A percentile compares a stretch with the other conserved stretches of the same genome.
Conservation (phyloP, 2,888 invertebrate species). For the Trachelus troglodyta region DNA sequence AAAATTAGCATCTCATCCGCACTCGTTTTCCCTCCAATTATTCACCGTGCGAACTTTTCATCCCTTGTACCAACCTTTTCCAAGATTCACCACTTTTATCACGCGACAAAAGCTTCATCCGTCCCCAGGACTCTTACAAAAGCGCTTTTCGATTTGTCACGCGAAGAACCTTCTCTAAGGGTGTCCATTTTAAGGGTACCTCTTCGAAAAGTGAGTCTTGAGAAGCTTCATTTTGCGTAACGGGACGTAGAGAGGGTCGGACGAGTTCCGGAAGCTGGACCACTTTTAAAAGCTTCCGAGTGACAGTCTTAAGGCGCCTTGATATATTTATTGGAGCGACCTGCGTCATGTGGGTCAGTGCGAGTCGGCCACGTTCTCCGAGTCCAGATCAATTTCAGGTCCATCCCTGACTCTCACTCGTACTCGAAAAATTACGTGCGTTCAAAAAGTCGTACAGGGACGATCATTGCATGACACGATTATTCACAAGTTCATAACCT, state of each 20-base stretch:
- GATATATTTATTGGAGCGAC: constrained; percentile 17
- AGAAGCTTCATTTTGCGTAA: background rate
- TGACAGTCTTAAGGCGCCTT: constrained; percentile 22
- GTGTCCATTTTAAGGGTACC: background rate
- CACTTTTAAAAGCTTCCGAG: constrained; percentile 24
- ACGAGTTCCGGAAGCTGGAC: background rate
- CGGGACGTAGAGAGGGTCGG: background rate
- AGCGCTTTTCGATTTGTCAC: background rate
- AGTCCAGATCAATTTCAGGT: too few relatives aligned
- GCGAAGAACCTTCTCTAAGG: background rate
- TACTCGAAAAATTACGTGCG: background rate
- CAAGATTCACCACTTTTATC: background rate
- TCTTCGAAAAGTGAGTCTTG: background rate
- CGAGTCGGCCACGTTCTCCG: background rate
- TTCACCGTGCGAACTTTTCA: background rate
- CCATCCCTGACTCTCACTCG: too few relatives aligned
- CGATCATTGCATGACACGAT: too few relatives aligned
- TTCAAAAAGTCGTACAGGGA: too few relatives aligned
- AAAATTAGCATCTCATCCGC: background rate
- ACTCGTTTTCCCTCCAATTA: background rate
- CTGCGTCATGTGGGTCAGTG: background rate
- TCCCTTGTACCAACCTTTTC: background rate
- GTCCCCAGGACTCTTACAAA: background rate
- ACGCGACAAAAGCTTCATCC: background rate
- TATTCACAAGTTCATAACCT: background rate